Evolutionary conservation across 2,888 invertebrate genomes (phyloP).

Genomic region (Drymonia ruficornis): DNA sequence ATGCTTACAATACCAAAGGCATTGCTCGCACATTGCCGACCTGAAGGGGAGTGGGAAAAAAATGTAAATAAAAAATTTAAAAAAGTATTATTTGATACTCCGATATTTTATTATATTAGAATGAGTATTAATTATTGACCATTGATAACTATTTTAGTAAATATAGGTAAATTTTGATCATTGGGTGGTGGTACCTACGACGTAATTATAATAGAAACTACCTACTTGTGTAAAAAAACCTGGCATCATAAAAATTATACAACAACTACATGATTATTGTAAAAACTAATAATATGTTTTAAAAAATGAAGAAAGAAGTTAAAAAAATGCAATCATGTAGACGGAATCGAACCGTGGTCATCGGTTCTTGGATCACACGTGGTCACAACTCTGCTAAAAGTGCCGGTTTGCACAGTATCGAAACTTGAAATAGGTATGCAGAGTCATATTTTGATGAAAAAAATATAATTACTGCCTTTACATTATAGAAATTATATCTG

Average conservation of each 20-base stretch:
- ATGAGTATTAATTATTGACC: too few species aligned
- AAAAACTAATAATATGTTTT: constrained; percentile 10
- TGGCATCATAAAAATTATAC: neutral
- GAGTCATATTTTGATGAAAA: constrained; percentile 18
- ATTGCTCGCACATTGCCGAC: too few species aligned
- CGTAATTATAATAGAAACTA: too few species aligned
- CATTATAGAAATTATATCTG: neutral
- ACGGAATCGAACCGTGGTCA: constrained; percentile 59
- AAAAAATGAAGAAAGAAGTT: constrained; percentile 17
- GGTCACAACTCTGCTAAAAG: constrained; percentile 43
- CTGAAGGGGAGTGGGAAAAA: too few species aligned
- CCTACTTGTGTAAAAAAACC: too few species aligned
- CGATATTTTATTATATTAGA: too few species aligned
- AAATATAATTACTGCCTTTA: constrained; percentile 22
- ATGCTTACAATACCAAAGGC: too few species aligned
- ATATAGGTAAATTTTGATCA: neutral
- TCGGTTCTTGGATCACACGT: constrained; percentile 41
- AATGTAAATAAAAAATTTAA: too few species aligned
- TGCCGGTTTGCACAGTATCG: constrained; percentile 15
- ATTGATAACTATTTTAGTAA: too few species aligned
- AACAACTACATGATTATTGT: neutral
- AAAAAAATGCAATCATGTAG: constrained; percentile 21
- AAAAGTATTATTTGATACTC: too few species aligned
- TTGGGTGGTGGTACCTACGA: too few species aligned
- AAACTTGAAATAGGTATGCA: constrained; percentile 1